A percentile compares a stretch with the other conserved stretches of the same genome.
Evolutionary conservation across 2,113 vertebrate species (phyloP).

Genomic region (Microcebus lehilahytsara): DNA sequence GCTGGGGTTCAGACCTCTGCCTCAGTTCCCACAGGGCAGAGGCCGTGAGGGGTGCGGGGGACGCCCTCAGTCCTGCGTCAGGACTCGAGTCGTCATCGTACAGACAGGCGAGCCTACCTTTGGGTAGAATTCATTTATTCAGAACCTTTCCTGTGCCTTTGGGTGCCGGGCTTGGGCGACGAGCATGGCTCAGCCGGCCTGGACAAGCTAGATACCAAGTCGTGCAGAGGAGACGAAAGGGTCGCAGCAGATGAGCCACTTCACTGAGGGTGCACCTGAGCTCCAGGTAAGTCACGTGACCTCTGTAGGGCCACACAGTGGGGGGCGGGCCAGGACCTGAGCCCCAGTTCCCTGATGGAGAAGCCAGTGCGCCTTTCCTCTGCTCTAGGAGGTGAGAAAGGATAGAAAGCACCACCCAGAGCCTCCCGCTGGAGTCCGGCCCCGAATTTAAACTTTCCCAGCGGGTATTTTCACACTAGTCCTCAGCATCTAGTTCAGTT

Average conservation of each 20-base stretch:
- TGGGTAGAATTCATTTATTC: no score
- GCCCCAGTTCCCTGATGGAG: background rate
- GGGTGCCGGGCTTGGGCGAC: fast-evolving
- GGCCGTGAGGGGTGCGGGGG: fast-evolving
- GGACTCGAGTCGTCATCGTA: no score
- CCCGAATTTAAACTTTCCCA: background rate
- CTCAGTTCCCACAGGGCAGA: background rate
- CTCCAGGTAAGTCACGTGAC: background rate
- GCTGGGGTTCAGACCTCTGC: background rate
- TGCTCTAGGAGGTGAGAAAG: background rate
- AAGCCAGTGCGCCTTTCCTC: background rate
- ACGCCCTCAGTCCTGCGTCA: background rate
- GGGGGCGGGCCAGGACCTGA: background rate
- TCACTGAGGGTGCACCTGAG: fast-evolving
- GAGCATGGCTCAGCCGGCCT: no score
- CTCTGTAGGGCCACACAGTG: background rate
- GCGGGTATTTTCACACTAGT: fast-evolving
- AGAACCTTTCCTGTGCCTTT: background rate
- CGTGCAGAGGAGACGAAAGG: background rate
- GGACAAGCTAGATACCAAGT: background rate
- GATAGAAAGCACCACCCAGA: no score
- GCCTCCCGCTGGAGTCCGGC: background rate
- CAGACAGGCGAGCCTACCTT: no score
- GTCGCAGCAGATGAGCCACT: background rate
- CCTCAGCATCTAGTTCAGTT: background rate